Evolutionary conservation across 2,888 invertebrate species (phyloP), one percentile per base, ranked within the genome.

Genomic region (Polydrusus tereticollis): DNA sequence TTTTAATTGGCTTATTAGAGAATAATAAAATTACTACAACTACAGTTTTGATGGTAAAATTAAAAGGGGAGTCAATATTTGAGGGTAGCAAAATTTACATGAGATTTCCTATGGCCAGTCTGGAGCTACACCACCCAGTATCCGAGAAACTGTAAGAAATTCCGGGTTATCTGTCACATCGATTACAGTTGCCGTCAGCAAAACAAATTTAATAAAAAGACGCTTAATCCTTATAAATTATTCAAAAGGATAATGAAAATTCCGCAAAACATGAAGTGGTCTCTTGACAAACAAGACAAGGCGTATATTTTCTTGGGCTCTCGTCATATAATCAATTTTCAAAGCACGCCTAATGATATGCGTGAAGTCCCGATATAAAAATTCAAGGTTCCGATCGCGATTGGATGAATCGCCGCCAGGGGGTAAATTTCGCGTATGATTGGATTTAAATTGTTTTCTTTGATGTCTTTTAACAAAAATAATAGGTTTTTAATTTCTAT

Each of bases 181-280:
- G 50, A 50, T 50, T 50, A 50, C 14, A 14, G 14, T 6, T 6
- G 41, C 21, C 41, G 10, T 23, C 38, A 38, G 29, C 26, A 41
- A 62, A 62, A 26, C 26, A 45, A 64, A 47, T 52, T 50, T 36
- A 52, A 65, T 52, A 33, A 52, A 38, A 52, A 55, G 14, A 38
- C 64, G 64, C 29, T 65, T 65, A 65, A 65, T 52, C 52, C 64
- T 65, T 52, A 65, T 65, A 55, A 36, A 65, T 65, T 52, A 65
- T 65, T 33, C 64, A 65, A 41, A 36, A 36, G 52, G 12, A 23
- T 65, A 65, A 65, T 65, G 64, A 7, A 65, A 65, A 33, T 52
- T 55, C 52, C 41, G 52, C 55, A 52, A 52, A 65, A 52, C 38
- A 36, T 36, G 36, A 50, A 52, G 52, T 55, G 52, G 33, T 65